Conservation (phyloP, 2,113 vertebrate genomes). For the Eubucco bourcierii region DNA sequence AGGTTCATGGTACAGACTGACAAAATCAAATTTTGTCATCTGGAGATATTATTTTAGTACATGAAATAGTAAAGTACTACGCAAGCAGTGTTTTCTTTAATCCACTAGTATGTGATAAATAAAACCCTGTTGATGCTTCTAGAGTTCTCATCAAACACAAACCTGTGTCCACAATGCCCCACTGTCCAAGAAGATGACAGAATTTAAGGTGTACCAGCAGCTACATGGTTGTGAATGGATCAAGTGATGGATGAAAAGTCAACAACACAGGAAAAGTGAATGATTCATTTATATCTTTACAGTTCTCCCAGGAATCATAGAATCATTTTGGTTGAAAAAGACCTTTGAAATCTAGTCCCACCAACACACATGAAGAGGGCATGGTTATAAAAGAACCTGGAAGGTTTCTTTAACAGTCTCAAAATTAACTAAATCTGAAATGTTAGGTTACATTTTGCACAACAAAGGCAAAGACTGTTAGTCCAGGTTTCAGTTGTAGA, state of each 20-base stretch:
- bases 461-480: not conserved
- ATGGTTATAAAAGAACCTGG: not conserved
- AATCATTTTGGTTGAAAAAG: too few relatives aligned
- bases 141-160: not conserved
- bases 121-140: not conserved
- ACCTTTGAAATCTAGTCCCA: too few relatives aligned
- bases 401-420: not conserved
- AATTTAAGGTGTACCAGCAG: not conserved
- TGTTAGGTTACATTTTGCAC: not conserved
- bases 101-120: not conserved
- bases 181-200: not conserved
- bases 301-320: not conserved
- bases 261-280: not conserved
- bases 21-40: not conserved
- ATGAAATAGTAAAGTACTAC: not conserved
- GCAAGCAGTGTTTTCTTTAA: not conserved
- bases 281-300: not conserved
- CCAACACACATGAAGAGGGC: accelerated
- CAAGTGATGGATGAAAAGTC: not conserved
- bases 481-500: not conserved
- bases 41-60: not conserved
- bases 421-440: not conserved
- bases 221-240: not conserved
- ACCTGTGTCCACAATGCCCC: not conserved
- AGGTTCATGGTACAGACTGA: not conserved